Base-by-base conservation (phyloP, 2,888 invertebrate genomes). In the Lathronympha strigana region DNA sequence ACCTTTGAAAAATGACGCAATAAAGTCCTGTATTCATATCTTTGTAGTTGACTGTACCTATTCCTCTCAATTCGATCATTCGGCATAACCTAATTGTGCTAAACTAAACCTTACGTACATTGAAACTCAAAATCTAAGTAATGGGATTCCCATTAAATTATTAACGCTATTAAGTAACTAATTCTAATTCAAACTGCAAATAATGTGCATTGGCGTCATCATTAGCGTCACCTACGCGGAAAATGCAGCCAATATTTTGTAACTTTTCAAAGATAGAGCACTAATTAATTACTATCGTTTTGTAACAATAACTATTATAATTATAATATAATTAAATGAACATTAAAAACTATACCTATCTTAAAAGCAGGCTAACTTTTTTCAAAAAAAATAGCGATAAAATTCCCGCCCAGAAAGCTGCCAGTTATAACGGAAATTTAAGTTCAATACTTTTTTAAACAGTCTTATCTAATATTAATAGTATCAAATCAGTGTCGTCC, bases 401-500 rank as follows among this genome's bases (percentile, higher is more conserved):
- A 21, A 36, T 63, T 40, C 55, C 55, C 40, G 63, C 40, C 21
- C 9, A 31, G 33, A 50, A 33, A 57, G 15, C 50, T 15, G 49
- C 38, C 31, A 63, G 57, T 50, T 47, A 13, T 21, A 31, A 38
- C n/a, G 13, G 11, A 13, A 11, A 17, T 8, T 17, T 28, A 13
- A 28, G 38, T 40, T 47, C 15, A 47, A 6, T 23, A 23, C n/a
- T 23, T 23, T 23, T 47, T 43, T 47, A 6, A 23, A 23, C 13
- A 13, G 2, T 28, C 51, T n/a, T 51, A 28, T 33, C 11, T 36
- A 23, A 53, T 21, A 4, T 53, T 36, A 9, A 6, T 51, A 21
- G 21, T 36, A 53, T 23, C 36, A 9, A 19, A n/a, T 19, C 31
- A 21, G 25, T 45, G 25, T 60, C 33, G 31, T 58, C 63, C 72